These are phyloP conservation scores for Macroramphosus scolopax DNA, from an alignment of 2,797 vertebrate species.

Conservation along the genomic window DNA sequence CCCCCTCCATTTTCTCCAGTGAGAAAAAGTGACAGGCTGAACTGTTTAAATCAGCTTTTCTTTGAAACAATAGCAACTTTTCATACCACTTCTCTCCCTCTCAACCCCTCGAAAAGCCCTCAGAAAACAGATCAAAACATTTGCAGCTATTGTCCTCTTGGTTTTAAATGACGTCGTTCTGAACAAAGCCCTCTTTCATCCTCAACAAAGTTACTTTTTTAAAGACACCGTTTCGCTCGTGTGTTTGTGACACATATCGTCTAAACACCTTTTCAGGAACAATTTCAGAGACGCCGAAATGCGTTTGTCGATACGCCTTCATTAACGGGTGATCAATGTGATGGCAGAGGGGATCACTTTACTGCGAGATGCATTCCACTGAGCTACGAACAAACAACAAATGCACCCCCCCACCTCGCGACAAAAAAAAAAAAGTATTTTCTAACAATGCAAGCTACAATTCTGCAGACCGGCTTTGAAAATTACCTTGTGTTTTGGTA, in stretches of 20 bases:
- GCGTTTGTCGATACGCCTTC: conserved; percentile 49
- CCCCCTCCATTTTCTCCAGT: conserved; percentile 26
- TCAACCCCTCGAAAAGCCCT: conserved; percentile 11
- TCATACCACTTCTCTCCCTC: conserved; percentile 7
- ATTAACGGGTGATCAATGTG: conserved; percentile 58
- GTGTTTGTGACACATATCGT: conserved; percentile 20
- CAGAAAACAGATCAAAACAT: conserved; percentile 7
- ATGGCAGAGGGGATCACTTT: conserved; percentile 41
- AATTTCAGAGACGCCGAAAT: conserved; percentile 38
- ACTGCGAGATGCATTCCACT: conserved; percentile 40
- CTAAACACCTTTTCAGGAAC: conserved; percentile 31
- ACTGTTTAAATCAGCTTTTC: conserved; percentile 38
- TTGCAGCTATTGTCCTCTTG: conserved; percentile 5
- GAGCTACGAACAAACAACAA: conserved; percentile 45
- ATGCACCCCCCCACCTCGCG: conserved; percentile 36
- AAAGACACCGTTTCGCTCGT: conserved; percentile 1
- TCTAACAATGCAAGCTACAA: conserved; percentile 32
- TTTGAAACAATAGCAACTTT: conserved; percentile 28
- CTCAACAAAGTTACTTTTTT: conserved; percentile 11
- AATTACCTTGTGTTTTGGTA: conserved; percentile 47
- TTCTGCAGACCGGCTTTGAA: conserved; percentile 20
- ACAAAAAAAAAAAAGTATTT: conserved; percentile 15
- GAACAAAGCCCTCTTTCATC: conserved; percentile 11
- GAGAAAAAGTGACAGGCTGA: conserved; percentile 32
- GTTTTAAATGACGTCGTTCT: conserved; percentile 7